Base-by-base conservation (phyloP, 2,797 vertebrate species). In the Parotocinclus haroldoi region DNA sequence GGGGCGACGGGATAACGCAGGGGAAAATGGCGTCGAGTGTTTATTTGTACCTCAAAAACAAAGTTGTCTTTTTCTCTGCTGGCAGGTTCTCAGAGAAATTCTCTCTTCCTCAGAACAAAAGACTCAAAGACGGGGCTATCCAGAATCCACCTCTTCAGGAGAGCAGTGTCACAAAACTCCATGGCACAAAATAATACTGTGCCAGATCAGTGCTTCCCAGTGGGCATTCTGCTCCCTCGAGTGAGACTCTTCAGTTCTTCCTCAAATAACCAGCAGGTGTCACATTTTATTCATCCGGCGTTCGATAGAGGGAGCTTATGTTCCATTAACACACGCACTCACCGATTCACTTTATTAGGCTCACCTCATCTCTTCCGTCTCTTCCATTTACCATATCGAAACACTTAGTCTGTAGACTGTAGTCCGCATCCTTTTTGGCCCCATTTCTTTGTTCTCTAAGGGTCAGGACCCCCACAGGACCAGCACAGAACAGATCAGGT, bases 1-100 rank as follows among this genome's bases (percentile, higher is more conserved):
- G 96, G n/a, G n/a, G 95, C 95, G 86, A 95, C 93, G 70, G 84
- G 84, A 86, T 81, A 76, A 79, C 81, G 80, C 82, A 70, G 84
- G 87, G 85, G 82, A 86, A n/a, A 86, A 76, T 84, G 84, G 72
- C 14, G 59, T 76, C 58, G 46, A 55, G 12, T 67, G 81, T 85
- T 88, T 89, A 88, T 87, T 90, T 89, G 89, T 89, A 91, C 86
- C 86, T 89, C 86, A 89, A 86, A 82, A 46, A 27, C 11, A 78
- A 79, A 82, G 84, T 85, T 85, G 82, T 87, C 85, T 84, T 85
- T 27, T 84, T 85, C 85, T 88, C 85, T 84, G 86, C 81, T 88
- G 87, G 85, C 81, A 78, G 75, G 81, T 85, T 85, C 81, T 83
- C 80, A 82, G 85, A 86, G 80, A 85, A 83, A 77, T 37, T 9